Evolutionary conservation across 2,797 vertebrate genomes (phyloP), one percentile per base, ranked within the genome.

Genomic region (Myotis pilosus): DNA sequence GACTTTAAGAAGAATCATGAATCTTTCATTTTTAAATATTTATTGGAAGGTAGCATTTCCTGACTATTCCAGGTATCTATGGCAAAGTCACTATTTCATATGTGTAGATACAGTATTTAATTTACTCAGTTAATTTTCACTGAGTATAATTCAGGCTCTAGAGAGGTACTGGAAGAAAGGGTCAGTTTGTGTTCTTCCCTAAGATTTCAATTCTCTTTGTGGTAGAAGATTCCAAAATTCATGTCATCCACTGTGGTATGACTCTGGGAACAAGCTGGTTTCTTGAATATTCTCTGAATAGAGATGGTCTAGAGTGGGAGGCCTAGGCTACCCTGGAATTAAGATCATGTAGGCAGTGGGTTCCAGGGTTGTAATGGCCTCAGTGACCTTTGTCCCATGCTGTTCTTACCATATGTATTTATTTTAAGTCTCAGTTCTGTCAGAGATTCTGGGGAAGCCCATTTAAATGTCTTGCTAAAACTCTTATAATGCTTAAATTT

Each of bases 381-480:
- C 23, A 47, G 5, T 22, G n/a, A 5, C 84, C 57, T 78, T 72
- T 5, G 38, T 19, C 36, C 4, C 23, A 28, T 19, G 17, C 11
- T 60, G 1, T n/a, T 66, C 19, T 60, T 12, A 53, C 3, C 6
- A 47, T 76, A 28, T 19, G 22, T 86, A 13, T 90, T 87, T 88
- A 57, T 86, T 95, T 95, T 84, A 55, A 1, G 49, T 74, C 68
- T 93, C 5, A 92, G n/a, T 69, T n/a, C 41, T 66, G 57, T 6
- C 12, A 33, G 38, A 17, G 19, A 72, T 82, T 82, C 47, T 88
- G n/a, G 3, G 22, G n/a, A 87, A 78, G 9, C 23, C 22, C 25
- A 62, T 33, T 85, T 90, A 78, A 90, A 71, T 75, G 8, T 60
- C 41, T 76, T 94, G 6, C 49, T 87, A 68, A 95, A 95, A 82